Percentiles rank a stretch among this genome's conserved stretches.
Conservation (phyloP, 2,888 invertebrate species). For the Steinernema hermaphroditum region DNA sequence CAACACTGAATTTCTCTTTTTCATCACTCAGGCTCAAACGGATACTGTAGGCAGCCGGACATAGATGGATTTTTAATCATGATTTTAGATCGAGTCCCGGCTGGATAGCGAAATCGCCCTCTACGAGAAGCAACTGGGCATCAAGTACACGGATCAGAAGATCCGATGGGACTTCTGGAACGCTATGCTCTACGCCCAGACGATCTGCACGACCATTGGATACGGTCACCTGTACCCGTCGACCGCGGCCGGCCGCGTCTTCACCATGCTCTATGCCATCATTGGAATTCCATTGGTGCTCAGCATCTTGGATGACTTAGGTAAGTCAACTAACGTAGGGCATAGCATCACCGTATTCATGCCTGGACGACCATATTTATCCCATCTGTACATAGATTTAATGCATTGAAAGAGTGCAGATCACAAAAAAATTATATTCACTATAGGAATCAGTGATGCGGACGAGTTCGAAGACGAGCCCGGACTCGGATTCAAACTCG, state of each 20-base stretch:
- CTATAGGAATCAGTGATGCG: no score
- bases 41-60: conserved; percentile 42
- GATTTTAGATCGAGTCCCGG: conserved; percentile 42
- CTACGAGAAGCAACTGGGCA: conserved; percentile 57
- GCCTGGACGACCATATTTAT: no score
- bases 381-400: no score
- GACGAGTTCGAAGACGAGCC: no score
- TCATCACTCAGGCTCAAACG: conserved; percentile 52
- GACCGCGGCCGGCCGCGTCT: conserved; percentile 80
- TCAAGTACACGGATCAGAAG: conserved; percentile 61
- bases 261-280: conserved; percentile 89
- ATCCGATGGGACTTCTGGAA: conserved; percentile 65
- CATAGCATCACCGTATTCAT: no score
- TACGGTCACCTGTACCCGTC: conserved; percentile 86
- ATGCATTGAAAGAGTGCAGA: no score
- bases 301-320: conserved; percentile 80
- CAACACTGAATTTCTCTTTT: conserved; percentile 59
- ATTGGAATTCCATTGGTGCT: conserved; percentile 93
- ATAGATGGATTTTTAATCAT: no score
- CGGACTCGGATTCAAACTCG: no score
- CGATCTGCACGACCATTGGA: conserved; percentile 64
- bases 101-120: conserved; percentile 39
- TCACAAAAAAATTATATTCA: no score
- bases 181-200: conserved; percentile 65
- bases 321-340: no score